Evolutionary conservation across 2,113 vertebrate genomes (phyloP), one percentile per base, ranked within the genome.

Genomic region (Cinclus mexicanus): DNA sequence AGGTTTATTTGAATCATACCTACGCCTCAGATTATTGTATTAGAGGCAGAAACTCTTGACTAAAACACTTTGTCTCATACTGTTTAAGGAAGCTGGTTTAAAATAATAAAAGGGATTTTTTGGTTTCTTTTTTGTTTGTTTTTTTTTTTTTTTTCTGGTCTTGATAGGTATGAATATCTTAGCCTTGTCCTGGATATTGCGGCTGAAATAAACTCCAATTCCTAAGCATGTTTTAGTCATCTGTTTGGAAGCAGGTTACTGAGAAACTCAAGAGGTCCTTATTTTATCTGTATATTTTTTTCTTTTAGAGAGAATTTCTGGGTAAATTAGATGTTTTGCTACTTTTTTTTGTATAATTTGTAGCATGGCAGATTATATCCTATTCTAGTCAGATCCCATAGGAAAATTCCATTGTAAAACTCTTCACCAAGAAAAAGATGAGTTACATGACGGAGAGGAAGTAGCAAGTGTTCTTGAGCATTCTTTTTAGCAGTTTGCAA

Each of bases 81-180:
- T 69, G 23, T 29, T 77, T 41, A 64, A 83, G 15, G 10, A 84
- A 35, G 49, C 12, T 49, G 3, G 8, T 44, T 75, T 33, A 19
- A 64, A 67, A 47, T 52, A 1, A 5, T 26, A 14, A 1, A 41
- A 2, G 8, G 35, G n/a, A n/a, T n/a, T n/a, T n/a, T n/a, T n/a
- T n/a, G n/a, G n/a, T n/a, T n/a, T n/a, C 8, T 37, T 37, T 37
- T 37, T 37, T 37, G 35, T 37, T 37, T 37, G n/a, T 37, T 37
- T 37, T 7, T 37, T 37, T 37, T 37, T 37, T 52, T 24, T 74
- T 77, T 49, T 92, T 81, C 37, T 89, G n/a, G 3, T 78, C 31
- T 85, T 84, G 31, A 33, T 71, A 44, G 25, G 11, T 70, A 0
- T 75, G 16, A 78, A 22, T 68, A 56, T 56, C 5, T 68, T 49